Evolutionary conservation across 1,140 invertebrate species (phyloP).

Genomic region (Pachyrhynchus sulphureomaculatus): DNA sequence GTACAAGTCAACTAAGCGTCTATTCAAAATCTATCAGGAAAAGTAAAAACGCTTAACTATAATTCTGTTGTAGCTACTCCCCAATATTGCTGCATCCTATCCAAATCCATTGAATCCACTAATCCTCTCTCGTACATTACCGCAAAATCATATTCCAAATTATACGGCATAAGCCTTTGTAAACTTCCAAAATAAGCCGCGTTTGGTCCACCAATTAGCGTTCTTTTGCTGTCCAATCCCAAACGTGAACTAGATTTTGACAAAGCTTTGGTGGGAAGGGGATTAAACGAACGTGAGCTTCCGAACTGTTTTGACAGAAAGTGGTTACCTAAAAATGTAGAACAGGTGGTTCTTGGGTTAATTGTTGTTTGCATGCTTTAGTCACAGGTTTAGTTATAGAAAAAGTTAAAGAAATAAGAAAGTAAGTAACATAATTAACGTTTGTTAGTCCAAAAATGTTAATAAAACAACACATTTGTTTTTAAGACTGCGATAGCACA

Average conservation of each 20-base stretch:
- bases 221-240: conserved; percentile 53
- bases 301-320: conserved; percentile 77
- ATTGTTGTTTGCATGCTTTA: conserved; percentile 18
- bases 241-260: conserved; percentile 47
- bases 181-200: conserved; percentile 83
- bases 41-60: too few species aligned
- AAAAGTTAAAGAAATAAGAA: too few species aligned
- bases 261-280: conserved; percentile 50
- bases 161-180: conserved; percentile 80
- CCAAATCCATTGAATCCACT: conserved; percentile 73
- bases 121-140: conserved; percentile 73
- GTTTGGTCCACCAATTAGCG: conserved; percentile 70
- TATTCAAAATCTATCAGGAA: too few species aligned
- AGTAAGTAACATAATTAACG: too few species aligned
- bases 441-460: too few species aligned
- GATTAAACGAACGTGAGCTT: conserved; percentile 73
- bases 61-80: conserved; percentile 81
- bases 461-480: too few species aligned
- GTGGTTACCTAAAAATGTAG: conserved; percentile 38
- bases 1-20: too few species aligned
- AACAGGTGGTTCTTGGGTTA: conserved; percentile 11
- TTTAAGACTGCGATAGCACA: too few species aligned
- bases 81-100: conserved; percentile 86
- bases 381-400: background rate
- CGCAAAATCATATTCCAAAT: conserved; percentile 81